Evolutionary conservation across 2,888 invertebrate genomes (phyloP).

Genomic region (Malthinus seriepunctatus): DNA sequence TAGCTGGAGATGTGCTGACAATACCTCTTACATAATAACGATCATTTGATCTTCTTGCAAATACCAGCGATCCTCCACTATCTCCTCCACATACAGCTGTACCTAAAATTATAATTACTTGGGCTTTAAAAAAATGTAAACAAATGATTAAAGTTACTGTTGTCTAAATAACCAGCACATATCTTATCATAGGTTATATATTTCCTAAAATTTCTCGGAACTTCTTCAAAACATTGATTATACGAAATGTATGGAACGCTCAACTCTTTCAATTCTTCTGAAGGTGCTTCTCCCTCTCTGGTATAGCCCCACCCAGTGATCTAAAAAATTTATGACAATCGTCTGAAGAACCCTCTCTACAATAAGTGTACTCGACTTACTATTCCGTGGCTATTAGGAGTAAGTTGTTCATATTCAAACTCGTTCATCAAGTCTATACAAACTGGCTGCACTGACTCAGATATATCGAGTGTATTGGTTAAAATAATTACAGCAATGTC

Average conservation of each 20-base stretch:
- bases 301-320: neutral
- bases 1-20: neutral
- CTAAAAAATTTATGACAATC: too few species aligned
- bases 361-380: constrained; percentile 37
- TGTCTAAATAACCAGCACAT: neutral
- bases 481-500: constrained; percentile 49
- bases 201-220: neutral
- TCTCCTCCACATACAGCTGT: neutral
- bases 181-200: neutral
- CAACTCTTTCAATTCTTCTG: neutral
- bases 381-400: constrained; percentile 28
- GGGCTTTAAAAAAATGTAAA: neutral
- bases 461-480: constrained; percentile 38
- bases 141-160: neutral
- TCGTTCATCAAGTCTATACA: constrained; percentile 42
- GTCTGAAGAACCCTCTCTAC: too few species aligned
- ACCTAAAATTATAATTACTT: neutral
- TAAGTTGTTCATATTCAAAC: constrained; percentile 16
- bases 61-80: neutral
- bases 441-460: constrained; percentile 46
- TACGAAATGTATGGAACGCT: neutral
- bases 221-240: neutral
- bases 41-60: neutral
- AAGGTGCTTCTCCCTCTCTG: neutral
- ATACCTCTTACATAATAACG: neutral